Evolutionary conservation across 37 sponge, comb jelly and placozoan species (phyloP), one percentile per base, ranked within the genome.

Genomic region (Agelas oroides): DNA sequence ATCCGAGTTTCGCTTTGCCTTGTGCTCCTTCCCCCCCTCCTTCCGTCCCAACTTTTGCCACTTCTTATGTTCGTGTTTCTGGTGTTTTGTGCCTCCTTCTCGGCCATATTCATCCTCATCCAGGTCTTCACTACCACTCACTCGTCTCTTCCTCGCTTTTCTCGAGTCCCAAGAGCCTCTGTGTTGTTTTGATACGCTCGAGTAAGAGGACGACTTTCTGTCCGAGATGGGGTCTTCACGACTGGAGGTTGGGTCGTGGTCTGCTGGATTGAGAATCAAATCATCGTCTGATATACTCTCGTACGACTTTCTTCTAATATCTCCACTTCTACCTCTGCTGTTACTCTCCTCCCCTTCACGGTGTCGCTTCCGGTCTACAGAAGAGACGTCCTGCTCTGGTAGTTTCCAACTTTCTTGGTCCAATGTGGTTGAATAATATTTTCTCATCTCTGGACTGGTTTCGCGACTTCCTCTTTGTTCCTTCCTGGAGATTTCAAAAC

Each of bases 261-360:
- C 46, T 46, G 46, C 6, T 8, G 8, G 8, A 19, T 77, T 65
- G 35, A 39, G 61, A 3, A 2, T 21, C 80, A 71, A 2, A 0
- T 83, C 83, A 15, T 83, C 83, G 5, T 83, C 74, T 46, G 83
- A 83, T 24, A 72, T 40, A 27, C 74, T 83, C 74, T 83, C 83
- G 46, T 83, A 73, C 8, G 83, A 73, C 23, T 32, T 35, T 23
- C 53, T 37, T n/a, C 74, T 60, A 6, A 31, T 3, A 2, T 81
- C 70, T 25, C 58, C 71, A 23, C 54, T 81, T n/a, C 71, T 1
- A 32, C 27, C 57, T 34, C 33, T 30, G n/a, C n/a, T 64, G 11
- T 13, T 18, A 12, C n/a, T 24, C n/a, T 64, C 68, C 34, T 67
- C 68, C 32, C 28, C 63, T 14, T n/a, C 12, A 5, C 3, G 27